Evolutionary conservation across 2,888 invertebrate species (phyloP).

Genomic region (Piscicola geometra): DNA sequence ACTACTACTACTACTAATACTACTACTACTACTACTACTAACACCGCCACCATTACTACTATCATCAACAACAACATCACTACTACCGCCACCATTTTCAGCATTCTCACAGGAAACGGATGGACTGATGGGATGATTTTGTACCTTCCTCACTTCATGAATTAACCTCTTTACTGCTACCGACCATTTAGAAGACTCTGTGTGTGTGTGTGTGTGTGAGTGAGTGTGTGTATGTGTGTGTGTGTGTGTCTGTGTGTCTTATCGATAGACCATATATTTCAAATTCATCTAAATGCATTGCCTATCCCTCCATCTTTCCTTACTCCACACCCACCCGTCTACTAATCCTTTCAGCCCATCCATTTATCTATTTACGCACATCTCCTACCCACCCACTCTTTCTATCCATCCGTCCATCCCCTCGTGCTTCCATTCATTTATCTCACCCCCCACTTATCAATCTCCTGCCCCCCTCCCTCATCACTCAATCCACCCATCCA

Average conservation of each 20-base stretch:
- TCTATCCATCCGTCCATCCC: neutral
- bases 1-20: neutral
- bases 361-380: neutral
- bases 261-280: too few relatives aligned
- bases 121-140: constrained; percentile 40
- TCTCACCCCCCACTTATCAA: neutral
- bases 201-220: too few relatives aligned
- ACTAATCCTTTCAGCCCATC: too few relatives aligned
- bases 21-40: neutral
- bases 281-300: too few relatives aligned
- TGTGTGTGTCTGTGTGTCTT: too few relatives aligned
- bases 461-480: neutral
- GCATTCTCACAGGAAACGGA: constrained; percentile 35
- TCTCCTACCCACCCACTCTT: neutral
- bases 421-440: neutral
- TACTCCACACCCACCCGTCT: too few relatives aligned
- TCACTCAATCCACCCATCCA: neutral
- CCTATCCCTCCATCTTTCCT: too few relatives aligned
- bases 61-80: neutral
- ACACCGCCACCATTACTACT: neutral
- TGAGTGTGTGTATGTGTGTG: too few relatives aligned
- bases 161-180: constrained; percentile 50
- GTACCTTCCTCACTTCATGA: constrained; percentile 45
- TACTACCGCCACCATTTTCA: neutral
- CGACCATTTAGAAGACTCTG: constrained; percentile 47